Conservation (phyloP, 2,888 invertebrate species). For the Callosobruchus maculatus region DNA sequence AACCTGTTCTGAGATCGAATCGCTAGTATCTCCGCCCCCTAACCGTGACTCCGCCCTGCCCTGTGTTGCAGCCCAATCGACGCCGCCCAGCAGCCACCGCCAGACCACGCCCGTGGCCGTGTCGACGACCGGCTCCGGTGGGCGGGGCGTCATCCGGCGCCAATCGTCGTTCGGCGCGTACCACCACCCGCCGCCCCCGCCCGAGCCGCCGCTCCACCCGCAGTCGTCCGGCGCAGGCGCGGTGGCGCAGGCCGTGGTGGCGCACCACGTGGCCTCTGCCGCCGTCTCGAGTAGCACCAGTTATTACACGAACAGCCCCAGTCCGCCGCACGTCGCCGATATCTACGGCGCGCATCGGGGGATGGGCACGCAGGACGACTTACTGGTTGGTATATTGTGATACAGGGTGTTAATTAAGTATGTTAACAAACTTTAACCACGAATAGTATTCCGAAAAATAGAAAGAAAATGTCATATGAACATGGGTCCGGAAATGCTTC, state of each 20-base stretch:
- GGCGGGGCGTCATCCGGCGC: slow-evolving; percentile 48
- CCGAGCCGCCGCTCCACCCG: slow-evolving; percentile 32
- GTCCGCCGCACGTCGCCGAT: slow-evolving; percentile 54
- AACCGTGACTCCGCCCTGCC: neutral
- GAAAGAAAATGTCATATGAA: no score
- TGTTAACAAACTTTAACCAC: no score
- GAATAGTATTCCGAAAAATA: no score
- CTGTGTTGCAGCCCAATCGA: slow-evolving; percentile 58
- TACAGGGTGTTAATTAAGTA: no score
- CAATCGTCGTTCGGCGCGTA: slow-evolving; percentile 62
- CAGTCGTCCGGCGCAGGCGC: slow-evolving; percentile 22
- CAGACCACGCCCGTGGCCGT: slow-evolving; percentile 45
- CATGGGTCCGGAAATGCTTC: no score
- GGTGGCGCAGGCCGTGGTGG: slow-evolving; percentile 18
- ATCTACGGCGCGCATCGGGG: slow-evolving; percentile 3
- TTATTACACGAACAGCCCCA: slow-evolving; percentile 62
- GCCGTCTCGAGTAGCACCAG: slow-evolving; percentile 50
- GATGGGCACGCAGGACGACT: neutral
- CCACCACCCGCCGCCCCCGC: slow-evolving; percentile 53
- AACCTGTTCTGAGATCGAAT: no score
- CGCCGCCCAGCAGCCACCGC: slow-evolving; percentile 58
- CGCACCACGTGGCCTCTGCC: slow-evolving; percentile 25
- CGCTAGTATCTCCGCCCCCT: no score
- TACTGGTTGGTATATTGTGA: slow-evolving; percentile 31
- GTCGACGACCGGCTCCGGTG: neutral